A percentile compares a stretch with the other conserved stretches of the same genome.
phyloP scores from a whole-genome alignment of 1,140 invertebrate species.

The Papilio dardanus region DNA sequence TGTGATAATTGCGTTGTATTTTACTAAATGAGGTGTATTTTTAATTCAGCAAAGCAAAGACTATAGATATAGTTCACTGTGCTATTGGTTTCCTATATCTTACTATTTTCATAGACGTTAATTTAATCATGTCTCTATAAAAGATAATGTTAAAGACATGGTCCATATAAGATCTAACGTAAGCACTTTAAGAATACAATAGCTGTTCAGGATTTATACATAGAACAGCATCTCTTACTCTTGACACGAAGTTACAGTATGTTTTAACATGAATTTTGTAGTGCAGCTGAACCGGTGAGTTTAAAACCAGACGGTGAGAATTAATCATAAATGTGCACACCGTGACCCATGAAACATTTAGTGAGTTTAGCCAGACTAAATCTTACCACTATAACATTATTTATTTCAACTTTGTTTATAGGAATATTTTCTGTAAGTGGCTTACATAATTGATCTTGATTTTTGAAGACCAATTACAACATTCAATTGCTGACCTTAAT shows the following conservation, averaged over 20 bases:
- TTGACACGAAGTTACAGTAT: neutral
- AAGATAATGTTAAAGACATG: no score
- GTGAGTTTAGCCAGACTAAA: neutral
- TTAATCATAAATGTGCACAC: constrained; percentile 12
- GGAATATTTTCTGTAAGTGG: neutral
- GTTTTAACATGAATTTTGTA: constrained; percentile 17
- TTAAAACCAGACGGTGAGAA: constrained; percentile 3
- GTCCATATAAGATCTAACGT: no score
- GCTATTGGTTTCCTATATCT: no score
- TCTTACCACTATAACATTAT: neutral
- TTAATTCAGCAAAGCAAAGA: no score
- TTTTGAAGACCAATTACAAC: no score
- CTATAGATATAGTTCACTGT: no score
- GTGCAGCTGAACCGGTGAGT: neutral
- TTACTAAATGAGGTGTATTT: no score
- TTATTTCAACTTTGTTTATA: neutral
- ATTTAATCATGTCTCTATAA: neutral
- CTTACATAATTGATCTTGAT: no score
- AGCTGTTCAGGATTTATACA: neutral
- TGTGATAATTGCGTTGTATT: no score
- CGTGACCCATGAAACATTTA: constrained; percentile 7
- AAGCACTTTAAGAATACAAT: neutral
- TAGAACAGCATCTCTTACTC: neutral
- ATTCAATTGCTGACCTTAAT: neutral
- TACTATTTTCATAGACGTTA: no score